Evolutionary conservation across 2,888 invertebrate species (phyloP), one percentile per base, ranked within the genome.

Genomic region (Pyralis farinalis): DNA sequence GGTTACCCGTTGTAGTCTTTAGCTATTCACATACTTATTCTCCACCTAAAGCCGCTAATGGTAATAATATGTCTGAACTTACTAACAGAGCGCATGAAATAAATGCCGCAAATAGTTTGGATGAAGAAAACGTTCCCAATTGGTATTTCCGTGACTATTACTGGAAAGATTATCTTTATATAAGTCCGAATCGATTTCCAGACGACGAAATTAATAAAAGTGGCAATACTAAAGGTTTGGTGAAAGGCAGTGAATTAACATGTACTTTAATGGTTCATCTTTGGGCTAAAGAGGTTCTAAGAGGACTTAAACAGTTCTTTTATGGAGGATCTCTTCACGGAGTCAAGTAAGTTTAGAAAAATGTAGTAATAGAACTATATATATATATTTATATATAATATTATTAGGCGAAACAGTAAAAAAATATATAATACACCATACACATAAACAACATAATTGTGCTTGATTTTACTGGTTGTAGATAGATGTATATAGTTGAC

Each of bases 271-370:
- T 72, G 42, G 36, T 69, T 9, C 65, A 75, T 40, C 54, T 70
- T 51, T 87, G 84, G 86, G 44, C 68, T 0, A 48, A 42, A 2
- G 77, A 83, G 60, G 66, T 86, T 11, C 53, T 79, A 51, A 71
- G 59, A 33, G 87, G 87, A 1, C 47, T 84, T 41, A 82, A 78
- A 55, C 82, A 86, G 58, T 77, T 89, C 51, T 79, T 85, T 49
- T 82, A 80, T 47, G 76, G 78, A 34, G 89, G 89, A 22, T 81
- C 84, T 34, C 53, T 89, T 25, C 88, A 89, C 58, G 88, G 88
- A 42, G 82, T 88, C 9, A 88, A 88, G 89, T 88, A 44, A 80
- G 86, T 80, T 16, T 11, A 12, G 7, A 20, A 25, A n/a, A 32
- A 32, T 11, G n/a, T n/a, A n/a, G n/a, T n/a, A n/a, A n/a, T n/a